These are phyloP conservation scores for Willowsia nigromaculata DNA, from an alignment of 2,888 invertebrate genomes.

Conservation along the genomic window DNA sequence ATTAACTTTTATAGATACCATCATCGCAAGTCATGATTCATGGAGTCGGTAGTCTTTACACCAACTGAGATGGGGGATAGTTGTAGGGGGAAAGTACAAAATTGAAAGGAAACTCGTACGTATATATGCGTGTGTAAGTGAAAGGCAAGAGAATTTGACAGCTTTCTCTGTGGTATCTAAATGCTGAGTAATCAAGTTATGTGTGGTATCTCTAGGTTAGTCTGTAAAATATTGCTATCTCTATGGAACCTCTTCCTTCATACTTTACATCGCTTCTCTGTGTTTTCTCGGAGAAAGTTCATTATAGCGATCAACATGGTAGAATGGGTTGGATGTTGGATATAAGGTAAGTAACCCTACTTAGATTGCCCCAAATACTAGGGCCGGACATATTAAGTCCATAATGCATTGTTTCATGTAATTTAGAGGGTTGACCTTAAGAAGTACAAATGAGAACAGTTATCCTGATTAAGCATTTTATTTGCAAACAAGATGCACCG, in stretches of 20 bases:
- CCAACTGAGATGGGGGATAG: not conserved
- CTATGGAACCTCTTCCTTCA: not conserved
- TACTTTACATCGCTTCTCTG: not conserved
- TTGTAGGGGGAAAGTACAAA: slow-evolving; percentile 9
- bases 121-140: not conserved
- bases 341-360: not conserved
- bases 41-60: not conserved
- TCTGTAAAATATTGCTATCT: not conserved
- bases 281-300: not conserved
- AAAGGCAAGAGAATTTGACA: slow-evolving; percentile 30
- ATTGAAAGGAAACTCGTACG: not conserved
- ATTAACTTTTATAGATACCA: slow-evolving; percentile 36
- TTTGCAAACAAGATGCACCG: too few relatives aligned
- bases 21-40: slow-evolving; percentile 30
- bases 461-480: too few relatives aligned
- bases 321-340: not conserved
- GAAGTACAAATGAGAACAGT: not conserved
- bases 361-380: slow-evolving; percentile 10
- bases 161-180: slow-evolving; percentile 12
- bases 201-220: slow-evolving; percentile 8
- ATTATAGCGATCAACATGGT: not conserved
- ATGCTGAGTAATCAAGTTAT: slow-evolving; percentile 58
- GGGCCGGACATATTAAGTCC: not conserved
- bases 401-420: not conserved
- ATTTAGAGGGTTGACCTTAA: slow-evolving; percentile 27